Percentiles rank a stretch among this genome's conserved stretches.
phyloP scores from a whole-genome alignment of 2,888 invertebrate species.

The Drosophila eohydei region DNA sequence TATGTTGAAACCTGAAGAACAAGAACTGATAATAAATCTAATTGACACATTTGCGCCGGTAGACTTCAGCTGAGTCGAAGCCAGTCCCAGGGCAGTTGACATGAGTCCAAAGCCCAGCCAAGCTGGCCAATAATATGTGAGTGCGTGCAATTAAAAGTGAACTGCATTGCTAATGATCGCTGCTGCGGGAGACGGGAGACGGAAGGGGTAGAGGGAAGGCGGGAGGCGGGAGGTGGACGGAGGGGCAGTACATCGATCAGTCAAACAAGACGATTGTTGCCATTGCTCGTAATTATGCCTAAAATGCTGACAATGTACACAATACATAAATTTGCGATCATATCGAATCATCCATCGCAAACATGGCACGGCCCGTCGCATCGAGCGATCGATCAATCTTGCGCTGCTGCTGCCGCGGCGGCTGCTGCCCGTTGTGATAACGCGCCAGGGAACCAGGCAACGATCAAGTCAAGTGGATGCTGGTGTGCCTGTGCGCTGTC shows the following conservation, averaged over 20 bases:
- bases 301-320: slow-evolving; percentile 73
- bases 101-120: slow-evolving; percentile 42
- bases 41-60: slow-evolving; percentile 84
- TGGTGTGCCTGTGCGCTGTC: slow-evolving; percentile 73
- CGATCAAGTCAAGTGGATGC: slow-evolving; percentile 42
- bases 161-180: slow-evolving; percentile 69
- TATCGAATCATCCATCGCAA: slow-evolving; percentile 71
- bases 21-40: slow-evolving; percentile 84
- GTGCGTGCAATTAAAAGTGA: slow-evolving; percentile 68
- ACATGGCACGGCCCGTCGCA: slow-evolving; percentile 41
- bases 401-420: slow-evolving; percentile 27
- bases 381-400: slow-evolving; percentile 59
- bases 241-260: slow-evolving; percentile 48
- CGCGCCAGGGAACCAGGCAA: slow-evolving; percentile 58
- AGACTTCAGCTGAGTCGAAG: slow-evolving; percentile 38
- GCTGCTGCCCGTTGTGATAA: slow-evolving; percentile 68
- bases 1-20: slow-evolving; percentile 34
- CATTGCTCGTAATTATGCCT: slow-evolving; percentile 69
- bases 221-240: neutral
- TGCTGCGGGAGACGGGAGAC: neutral
- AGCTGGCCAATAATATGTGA: slow-evolving; percentile 62
- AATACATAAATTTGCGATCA: slow-evolving; percentile 78
- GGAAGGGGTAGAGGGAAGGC: neutral
- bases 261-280: slow-evolving; percentile 29
- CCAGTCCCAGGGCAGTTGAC: slow-evolving; percentile 60